A percentile compares a stretch with the other conserved stretches of the same genome.
Conservation (phyloP, 1,140 invertebrate species). For the Drosophila serrata region DNA sequence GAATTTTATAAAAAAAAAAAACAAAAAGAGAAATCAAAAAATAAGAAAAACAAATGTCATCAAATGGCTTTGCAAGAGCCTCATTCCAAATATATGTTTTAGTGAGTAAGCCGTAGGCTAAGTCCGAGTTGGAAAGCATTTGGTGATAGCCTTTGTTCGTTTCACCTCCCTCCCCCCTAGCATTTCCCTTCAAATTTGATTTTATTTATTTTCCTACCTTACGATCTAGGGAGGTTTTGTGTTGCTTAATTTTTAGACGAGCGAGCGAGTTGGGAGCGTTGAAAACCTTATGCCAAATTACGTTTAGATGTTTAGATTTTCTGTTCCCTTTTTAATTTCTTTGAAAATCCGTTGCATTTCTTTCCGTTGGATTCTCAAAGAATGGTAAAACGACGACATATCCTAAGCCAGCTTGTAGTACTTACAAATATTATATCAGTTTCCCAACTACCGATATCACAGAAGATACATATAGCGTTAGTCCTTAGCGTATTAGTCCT, state of each 20-base stretch:
- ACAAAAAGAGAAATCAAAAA: background rate
- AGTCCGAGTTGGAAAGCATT: conserved; percentile 69
- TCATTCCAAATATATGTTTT: conserved; percentile 72
- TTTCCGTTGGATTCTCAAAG: conserved; percentile 32
- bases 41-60: conserved; percentile 46
- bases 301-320: conserved; percentile 53
- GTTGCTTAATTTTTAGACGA: conserved; percentile 38
- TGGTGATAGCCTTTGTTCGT: conserved; percentile 67
- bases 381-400: conserved; percentile 52
- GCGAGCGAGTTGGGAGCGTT: conserved; percentile 10
- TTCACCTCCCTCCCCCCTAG: background rate
- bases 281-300: conserved; percentile 71
- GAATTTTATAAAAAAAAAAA: conserved; percentile 41
- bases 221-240: conserved; percentile 24
- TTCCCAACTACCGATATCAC: conserved; percentile 71
- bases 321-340: conserved; percentile 18
- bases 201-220: conserved; percentile 60
- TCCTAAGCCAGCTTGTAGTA: conserved; percentile 74
- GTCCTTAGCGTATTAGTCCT: conserved; percentile 48
- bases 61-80: conserved; percentile 74
- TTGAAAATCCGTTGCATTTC: conserved; percentile 34
- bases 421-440: conserved; percentile 48
- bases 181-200: conserved; percentile 51
- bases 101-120: conserved; percentile 63
- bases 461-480: conserved; percentile 49